These are phyloP conservation scores for Austrolebias charrua DNA, from an alignment of 2,797 vertebrate species.

Conservation along the genomic window DNA sequence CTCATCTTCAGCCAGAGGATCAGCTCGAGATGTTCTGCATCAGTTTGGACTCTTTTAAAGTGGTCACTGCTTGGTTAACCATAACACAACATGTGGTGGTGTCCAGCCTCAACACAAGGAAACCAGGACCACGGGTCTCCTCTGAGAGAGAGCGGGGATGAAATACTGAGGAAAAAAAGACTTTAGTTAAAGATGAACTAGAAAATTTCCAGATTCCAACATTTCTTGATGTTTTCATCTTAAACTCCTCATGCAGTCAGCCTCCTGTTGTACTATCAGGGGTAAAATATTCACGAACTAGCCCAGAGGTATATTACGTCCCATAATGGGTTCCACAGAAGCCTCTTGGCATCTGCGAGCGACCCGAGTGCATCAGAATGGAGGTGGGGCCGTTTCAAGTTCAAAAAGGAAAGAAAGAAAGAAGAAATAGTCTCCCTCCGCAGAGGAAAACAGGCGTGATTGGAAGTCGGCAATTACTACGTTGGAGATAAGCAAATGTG, in stretches of 20 bases:
- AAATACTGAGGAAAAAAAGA: slow-evolving; percentile 23
- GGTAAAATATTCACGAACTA: slow-evolving; percentile 5
- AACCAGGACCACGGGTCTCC: slow-evolving; percentile 42
- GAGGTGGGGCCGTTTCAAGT: slow-evolving; percentile 32
- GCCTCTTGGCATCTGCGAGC: slow-evolving; percentile 30
- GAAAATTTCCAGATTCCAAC: neutral
- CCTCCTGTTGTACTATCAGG: slow-evolving; percentile 15
- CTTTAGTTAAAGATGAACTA: neutral
- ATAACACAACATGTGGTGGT: slow-evolving; percentile 64
- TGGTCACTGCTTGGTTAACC: slow-evolving; percentile 66
- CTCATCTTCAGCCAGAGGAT: slow-evolving; percentile 61
- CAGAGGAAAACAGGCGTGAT: slow-evolving; percentile 72
- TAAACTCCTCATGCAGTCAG: neutral
- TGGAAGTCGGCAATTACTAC: slow-evolving; percentile 81
- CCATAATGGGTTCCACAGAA: slow-evolving; percentile 36
- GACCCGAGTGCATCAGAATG: slow-evolving; percentile 24
- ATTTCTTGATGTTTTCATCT: slow-evolving; percentile 8
- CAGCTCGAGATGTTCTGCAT: slow-evolving; percentile 72
- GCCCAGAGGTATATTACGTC: slow-evolving; percentile 4
- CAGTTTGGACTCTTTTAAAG: slow-evolving; percentile 62
- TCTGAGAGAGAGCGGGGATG: slow-evolving; percentile 14
- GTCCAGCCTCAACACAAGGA: slow-evolving; percentile 24
- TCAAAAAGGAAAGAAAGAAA: slow-evolving; percentile 30
- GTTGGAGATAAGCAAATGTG: slow-evolving; percentile 64
- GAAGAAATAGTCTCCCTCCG: slow-evolving; percentile 56